Evolutionary conservation across 1,140 invertebrate species (phyloP), one percentile per base, ranked within the genome.

Genomic region (Meloidogyne exigua): DNA sequence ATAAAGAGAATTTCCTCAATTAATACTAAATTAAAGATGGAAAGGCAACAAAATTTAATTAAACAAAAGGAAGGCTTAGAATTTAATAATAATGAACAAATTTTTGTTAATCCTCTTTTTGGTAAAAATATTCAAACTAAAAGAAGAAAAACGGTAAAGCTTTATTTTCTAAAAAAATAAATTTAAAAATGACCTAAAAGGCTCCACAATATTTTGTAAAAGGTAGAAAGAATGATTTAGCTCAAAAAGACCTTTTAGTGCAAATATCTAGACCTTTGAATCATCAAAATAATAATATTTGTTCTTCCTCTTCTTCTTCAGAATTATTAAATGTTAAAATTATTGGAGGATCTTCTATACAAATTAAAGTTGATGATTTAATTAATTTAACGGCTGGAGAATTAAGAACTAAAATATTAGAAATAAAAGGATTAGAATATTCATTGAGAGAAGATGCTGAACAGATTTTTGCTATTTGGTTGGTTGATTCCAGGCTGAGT

Each of bases 1-100:
- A 18, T 4, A 67, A n/a, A 18, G 18, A n/a, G n/a, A n/a, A n/a
- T n/a, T n/a, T 49, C 44, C 18, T 49, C 44, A 49, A 49, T 49
- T 49, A 79, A 69, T n/a, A 85, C 85, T 66, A 76, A 75, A 18
- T 75, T 79, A 10, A 62, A 82, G 39, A 77, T 78, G 1, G 62
- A 76, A 66, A 86, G 85, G 83, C 68, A 85, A 25, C 57, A 69
- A 18, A 80, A n/a, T n/a, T n/a, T n/a, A n/a, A n/a, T n/a, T n/a
- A n/a, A n/a, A n/a, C n/a, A n/a, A n/a, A n/a, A n/a, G n/a, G n/a
- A n/a, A n/a, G n/a, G n/a, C n/a, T n/a, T n/a, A n/a, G n/a, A n/a
- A n/a, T n/a, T 82, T 49, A 82, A 85, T 36, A 85, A 85, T 49
- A 85, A 82, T 73, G 81, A 87, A 75, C 77, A 76, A 71, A 76